Conservation (phyloP, 1,140 invertebrate species). For the Sminthurinus signatus region DNA sequence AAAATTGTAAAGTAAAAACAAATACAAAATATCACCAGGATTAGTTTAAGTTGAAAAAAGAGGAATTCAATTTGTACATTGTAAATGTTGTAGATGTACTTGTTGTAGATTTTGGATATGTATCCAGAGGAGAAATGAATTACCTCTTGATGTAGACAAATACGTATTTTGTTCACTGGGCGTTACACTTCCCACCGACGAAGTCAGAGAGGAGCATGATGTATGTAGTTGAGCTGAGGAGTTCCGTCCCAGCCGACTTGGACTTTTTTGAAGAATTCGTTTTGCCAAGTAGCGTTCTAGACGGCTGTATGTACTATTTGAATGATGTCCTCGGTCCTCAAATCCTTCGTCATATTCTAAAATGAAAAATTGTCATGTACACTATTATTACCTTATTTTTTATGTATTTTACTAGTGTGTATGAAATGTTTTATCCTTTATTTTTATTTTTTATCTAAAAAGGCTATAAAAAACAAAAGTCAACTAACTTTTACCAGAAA, state of each 20-base stretch:
- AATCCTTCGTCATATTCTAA: conserved; percentile 26
- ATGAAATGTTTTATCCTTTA: too few relatives aligned
- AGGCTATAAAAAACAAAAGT: too few relatives aligned
- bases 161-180: neutral
- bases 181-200: neutral
- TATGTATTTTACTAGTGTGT: too few relatives aligned
- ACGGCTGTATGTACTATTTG: conserved; percentile 2
- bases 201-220: conserved; percentile 4
- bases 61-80: neutral
- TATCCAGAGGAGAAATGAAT: neutral
- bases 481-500: conserved; percentile 10
- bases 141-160: conserved; percentile 1
- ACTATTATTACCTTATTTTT: too few relatives aligned
- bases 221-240: conserved; percentile 4
- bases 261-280: neutral
- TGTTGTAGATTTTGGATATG: neutral
- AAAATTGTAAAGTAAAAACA: too few relatives aligned
- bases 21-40: too few relatives aligned
- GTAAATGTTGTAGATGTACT: neutral
- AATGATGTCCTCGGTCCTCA: conserved; percentile 16
- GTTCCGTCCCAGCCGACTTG: neutral
- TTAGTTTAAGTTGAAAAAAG: too few relatives aligned
- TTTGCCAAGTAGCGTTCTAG: neutral
- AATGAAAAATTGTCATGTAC: too few relatives aligned
- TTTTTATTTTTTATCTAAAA: too few relatives aligned